Base-by-base conservation (phyloP, 2,797 vertebrate genomes). In the Botia kubotai region DNA sequence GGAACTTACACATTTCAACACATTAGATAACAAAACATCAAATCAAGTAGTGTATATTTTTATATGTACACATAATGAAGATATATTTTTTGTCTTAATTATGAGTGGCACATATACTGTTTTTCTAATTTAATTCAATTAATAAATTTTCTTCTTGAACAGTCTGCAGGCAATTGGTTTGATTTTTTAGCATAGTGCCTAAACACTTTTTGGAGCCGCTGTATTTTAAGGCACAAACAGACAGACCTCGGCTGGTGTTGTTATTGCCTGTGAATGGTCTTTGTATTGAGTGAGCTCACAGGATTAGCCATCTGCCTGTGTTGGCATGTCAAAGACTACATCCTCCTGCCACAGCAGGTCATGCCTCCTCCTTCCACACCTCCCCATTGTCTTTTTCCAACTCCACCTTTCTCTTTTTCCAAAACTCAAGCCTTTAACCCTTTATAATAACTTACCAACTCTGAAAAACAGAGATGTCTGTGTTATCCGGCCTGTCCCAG, bases 221-320 rank as follows among this genome's bases (percentile, higher is more conserved):
- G 19, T 58, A 58, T 33, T 33, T 33, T 7, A 63, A 57, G 14
- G 43, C 33, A 43, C 63, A 63, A 71, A 75, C 80, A 73, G 83
- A 78, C 4, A 80, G 50, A 73, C 19, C 74, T 0, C 69, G 76
- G 39, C 75, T 87, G 57, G 85, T 87, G 88, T 84, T 88, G 85
- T 81, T 88, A 84, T 89, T 91, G 89, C 86, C 79, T 91, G 57
- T 71, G 87, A 90, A 87, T 6, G 33, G 33, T 33, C 33, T 33
- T 33, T 33, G 87, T 87, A 84, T 48, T 6, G 55, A 63, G 68
- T 60, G 48, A 74, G 58, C 86, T 90, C 81, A 84, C 86, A 86
- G 88, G 92, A 92, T 89, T 89, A 91, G 88, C 91, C 92, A 93
- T 93, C 92, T 93, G 90, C 89, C 85, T 88, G 81, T 83, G 66